Base-by-base conservation (phyloP, 1,140 invertebrate genomes). In the Geopemphigus sp. region DNA sequence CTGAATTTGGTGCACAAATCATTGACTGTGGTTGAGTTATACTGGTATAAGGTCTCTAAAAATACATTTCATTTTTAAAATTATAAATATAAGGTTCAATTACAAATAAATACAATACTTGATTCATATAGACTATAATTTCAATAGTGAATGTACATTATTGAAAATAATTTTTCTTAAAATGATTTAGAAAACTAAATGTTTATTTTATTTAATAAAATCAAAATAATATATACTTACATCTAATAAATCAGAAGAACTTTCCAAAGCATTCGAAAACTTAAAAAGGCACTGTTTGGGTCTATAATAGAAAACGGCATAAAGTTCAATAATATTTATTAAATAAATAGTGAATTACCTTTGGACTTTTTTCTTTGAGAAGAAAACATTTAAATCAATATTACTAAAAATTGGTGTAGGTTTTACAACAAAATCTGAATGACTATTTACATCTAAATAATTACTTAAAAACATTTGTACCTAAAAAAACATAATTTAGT, bases 391-490 rank as follows among this genome's bases (percentile, higher is more conserved):
- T 19, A 78, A 29, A 63, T 78, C 74, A 61, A 78, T 29, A 47
- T 78, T 63, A 78, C 74, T 78, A 47, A 63, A 78, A 63, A 78
- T 78, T 29, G 57, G 74, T 47, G 74, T 45, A 32, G 74, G 24
- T 63, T 57, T 78, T 19, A 78, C 24, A 47, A 78, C 17, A 63
- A 63, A 61, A 63, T 78, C 74, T 47, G 74, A 78, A 63, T 78
- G 54, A 47, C 45, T 63, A 63, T 78, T 78, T 47, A 78, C 32
- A 63, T 78, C 56, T 22, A 78, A 63, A 50, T 78, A 78, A 50
- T 78, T 78, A 61, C 74, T 78, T 47, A 78, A 78, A 61, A 78
- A 78, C 57, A 78, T 78, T 47, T 78, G 74, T 45, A 78, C 45
- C 74, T 78, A 29, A 78, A 76, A 57, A 50, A 1, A 78, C 11